Conservation (phyloP, 2,888 invertebrate species). For the Melikaiella ostensackeni region DNA sequence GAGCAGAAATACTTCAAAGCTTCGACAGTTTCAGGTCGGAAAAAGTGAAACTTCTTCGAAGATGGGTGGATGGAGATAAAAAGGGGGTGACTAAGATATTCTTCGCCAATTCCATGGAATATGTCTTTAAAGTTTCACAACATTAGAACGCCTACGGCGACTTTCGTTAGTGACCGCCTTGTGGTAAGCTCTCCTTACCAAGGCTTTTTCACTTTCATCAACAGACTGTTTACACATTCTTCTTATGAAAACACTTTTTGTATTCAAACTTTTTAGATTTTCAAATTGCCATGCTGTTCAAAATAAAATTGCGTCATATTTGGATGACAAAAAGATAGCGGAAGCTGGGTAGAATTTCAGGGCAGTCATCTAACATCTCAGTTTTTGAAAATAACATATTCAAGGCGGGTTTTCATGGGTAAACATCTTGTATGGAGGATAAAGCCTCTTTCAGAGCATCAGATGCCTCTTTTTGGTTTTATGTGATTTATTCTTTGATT, state of each 20-base stretch:
- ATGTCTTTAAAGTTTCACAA: not conserved
- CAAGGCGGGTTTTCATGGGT: no score
- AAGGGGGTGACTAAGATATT: not conserved
- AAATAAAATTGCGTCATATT: not conserved
- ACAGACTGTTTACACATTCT: not conserved
- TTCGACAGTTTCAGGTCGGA: not conserved
- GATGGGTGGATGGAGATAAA: not conserved
- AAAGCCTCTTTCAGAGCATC: no score
- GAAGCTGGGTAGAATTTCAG: no score
- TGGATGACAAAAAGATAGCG: no score
- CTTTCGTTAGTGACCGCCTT: not conserved
- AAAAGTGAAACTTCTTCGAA: not conserved
- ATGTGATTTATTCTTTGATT: no score
- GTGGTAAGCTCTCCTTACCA: not conserved
- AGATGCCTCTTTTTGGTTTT: no score
- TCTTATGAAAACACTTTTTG: not conserved
- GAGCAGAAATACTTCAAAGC: constrained; percentile 23
- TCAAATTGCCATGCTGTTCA: not conserved
- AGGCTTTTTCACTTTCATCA: constrained; percentile 9
- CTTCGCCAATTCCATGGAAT: not conserved
- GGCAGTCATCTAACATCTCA: no score
- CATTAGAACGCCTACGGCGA: not conserved
- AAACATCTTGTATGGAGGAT: no score
- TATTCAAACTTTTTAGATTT: not conserved
- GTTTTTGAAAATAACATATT: no score